Percentiles rank a stretch among this genome's conserved stretches.
Conservation (phyloP, 2,888 invertebrate species). For the Carabus problematicus region DNA sequence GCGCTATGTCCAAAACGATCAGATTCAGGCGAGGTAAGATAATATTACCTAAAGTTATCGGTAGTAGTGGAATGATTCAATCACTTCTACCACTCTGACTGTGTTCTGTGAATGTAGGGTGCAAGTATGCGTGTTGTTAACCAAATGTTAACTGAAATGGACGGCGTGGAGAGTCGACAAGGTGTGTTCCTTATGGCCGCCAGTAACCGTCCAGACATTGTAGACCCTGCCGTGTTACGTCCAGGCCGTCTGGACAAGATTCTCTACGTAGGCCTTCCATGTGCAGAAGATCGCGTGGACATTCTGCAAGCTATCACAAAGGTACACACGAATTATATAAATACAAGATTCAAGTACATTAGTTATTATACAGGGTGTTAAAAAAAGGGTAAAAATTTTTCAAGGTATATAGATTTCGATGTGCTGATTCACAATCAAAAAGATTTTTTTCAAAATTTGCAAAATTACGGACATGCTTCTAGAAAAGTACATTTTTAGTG, state of each 20-base stretch:
- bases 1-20: conserved; percentile 91
- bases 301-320: conserved; percentile 90
- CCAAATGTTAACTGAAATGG: conserved; percentile 98
- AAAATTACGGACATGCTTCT: too few relatives aligned
- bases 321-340: conserved; percentile 58
- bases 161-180: conserved; percentile 89
- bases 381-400: too few relatives aligned
- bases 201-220: conserved; percentile 95
- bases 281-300: conserved; percentile 78
- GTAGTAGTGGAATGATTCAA: neutral
- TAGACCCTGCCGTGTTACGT: conserved; percentile 91
- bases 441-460: too few relatives aligned
- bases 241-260: conserved; percentile 91
- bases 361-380: too few relatives aligned
- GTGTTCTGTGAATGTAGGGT: conserved; percentile 54
- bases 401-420: too few relatives aligned
- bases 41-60: conserved; percentile 21
- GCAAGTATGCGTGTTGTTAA: conserved; percentile 90
- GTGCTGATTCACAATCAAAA: too few relatives aligned
- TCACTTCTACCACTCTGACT: conserved; percentile 2
- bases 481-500: too few relatives aligned
- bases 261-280: conserved; percentile 89
- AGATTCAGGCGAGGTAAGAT: conserved; percentile 70
- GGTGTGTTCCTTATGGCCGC: conserved; percentile 96
- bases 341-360: too few relatives aligned